Base-by-base conservation (phyloP, 2,113 vertebrate species). In the Anolis sagrei region DNA sequence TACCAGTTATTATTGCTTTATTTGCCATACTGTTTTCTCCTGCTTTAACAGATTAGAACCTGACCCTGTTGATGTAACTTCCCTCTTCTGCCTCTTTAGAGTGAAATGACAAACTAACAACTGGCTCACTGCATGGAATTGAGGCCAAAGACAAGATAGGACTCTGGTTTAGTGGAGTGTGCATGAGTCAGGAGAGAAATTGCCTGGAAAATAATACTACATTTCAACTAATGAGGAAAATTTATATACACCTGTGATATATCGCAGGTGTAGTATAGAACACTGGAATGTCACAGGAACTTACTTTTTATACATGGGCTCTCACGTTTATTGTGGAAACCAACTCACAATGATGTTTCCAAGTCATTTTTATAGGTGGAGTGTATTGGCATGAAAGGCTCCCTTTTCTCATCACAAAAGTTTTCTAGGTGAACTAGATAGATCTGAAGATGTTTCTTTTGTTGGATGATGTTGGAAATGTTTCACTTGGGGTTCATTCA, bases 111-210 rank as follows among this genome's bases (percentile, higher is more conserved):
- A 84, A 2, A 94, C 92, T 92, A 94, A 94, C 89, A 89, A 81
- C 73, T 80, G 7, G 84, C 88, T 94, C 76, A 84, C 91, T 95
- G 97, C 97, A 97, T 97, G 97, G 85, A 91, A 44, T 88, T 90
- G 76, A 89, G 83, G 85, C 87, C 0, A 88, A 86, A 89, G 91
- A 92, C 90, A 89, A 93, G 91, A 94, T 94, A 94, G 94, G 91
- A 95, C 94, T 95, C 93, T 95, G 96, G 94, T 96, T 96, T 96
- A 96, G 95, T 95, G 95, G 97, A 97, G 96, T 96, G 94, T 95
- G 94, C 92, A 70, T 88, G 88, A 85, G 73, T 77, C 75, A 68
- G 91, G 82, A 92, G 39, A 11, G 1, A 0, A 10, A 62, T 87
- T 73, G 75, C 69, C 25, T 51, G 4, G 68, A n/a, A 25, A 72